Percentiles rank a stretch among this genome's conserved stretches.
Evolutionary conservation across 2,888 invertebrate species (phyloP).

Genomic region (Ernsta delagoae): DNA sequence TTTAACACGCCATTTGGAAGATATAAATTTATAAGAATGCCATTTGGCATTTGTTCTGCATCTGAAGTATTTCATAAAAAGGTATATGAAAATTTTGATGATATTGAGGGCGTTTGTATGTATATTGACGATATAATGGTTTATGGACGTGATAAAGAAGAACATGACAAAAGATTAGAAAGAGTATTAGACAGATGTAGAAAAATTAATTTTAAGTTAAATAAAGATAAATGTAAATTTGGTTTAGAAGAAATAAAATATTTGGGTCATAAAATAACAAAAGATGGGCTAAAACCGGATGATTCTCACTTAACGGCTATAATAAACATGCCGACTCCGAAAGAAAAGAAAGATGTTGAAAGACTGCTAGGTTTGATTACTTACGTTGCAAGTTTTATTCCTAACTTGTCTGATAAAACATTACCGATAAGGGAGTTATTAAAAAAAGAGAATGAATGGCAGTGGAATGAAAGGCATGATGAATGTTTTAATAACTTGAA

Average conservation of each 20-base stretch:
- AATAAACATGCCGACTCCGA: slow-evolving; percentile 19
- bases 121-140: slow-evolving; percentile 4
- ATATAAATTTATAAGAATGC: slow-evolving; percentile 12
- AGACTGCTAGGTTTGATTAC: slow-evolving; percentile 27
- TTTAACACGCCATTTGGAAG: slow-evolving; percentile 33
- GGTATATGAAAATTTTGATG: slow-evolving; percentile 1
- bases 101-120: background rate
- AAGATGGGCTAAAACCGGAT: slow-evolving; percentile 19
- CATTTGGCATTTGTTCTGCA: background rate
- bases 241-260: slow-evolving; percentile 29
- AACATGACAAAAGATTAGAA: slow-evolving; percentile 16
- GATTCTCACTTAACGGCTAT: slow-evolving; percentile 17
- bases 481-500: background rate
- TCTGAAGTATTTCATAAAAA: slow-evolving; percentile 3
- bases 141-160: slow-evolving; percentile 13
- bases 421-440: background rate
- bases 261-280: slow-evolving; percentile 21
- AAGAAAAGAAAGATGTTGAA: slow-evolving; percentile 28
- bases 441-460: slow-evolving; percentile 15
- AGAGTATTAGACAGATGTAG: slow-evolving; percentile 25
- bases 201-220: slow-evolving; percentile 30
- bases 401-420: slow-evolving; percentile 15
- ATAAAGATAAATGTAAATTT: slow-evolving; percentile 36
- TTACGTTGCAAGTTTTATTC: slow-evolving; percentile 15
- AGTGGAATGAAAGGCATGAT: slow-evolving; percentile 13